Evolutionary conservation across 1,140 invertebrate genomes (phyloP), one percentile per base, ranked within the genome.

Genomic region (Drosophila chauvacae): DNA sequence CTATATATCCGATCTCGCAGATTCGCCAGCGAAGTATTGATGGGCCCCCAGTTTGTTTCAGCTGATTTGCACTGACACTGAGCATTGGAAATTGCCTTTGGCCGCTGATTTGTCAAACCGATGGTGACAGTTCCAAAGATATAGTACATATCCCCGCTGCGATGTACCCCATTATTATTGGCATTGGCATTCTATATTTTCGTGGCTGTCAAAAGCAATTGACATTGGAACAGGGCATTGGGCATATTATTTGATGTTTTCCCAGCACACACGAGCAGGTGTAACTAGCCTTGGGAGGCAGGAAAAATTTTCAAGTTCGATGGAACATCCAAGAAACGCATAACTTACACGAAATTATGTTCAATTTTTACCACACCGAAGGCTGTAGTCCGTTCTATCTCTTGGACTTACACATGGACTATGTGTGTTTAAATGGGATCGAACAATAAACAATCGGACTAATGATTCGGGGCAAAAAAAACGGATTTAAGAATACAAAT

Each of bases 251-350:
- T 77, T 77, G 62, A 77, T 62, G 63, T 62, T 41, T 30, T 26
- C 13, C 11, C 26, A 20, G 39, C 23, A 28, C 30, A 42, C 23
- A 57, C 68, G 58, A 66, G 74, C 80, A 88, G 85, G 77, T 88
- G 74, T 90, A 84, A 90, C 84, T 84, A 76, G 80, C 85, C 85
- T 81, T 90, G 72, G 61, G 48, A 41, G 71, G 51, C 59, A 56
- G 59, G 70, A 64, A 81, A 68, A 75, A 64, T 39, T 73, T 66
- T 81, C 81, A 90, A 85, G 81, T 70, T 84, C 76, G 66, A 60
- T 50, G 68, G 63, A 77, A 69, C 20, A 66, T 77, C 51, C 80
- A 88, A 86, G 64, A 20, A 80, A 41, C 59, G 45, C 61, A 80
- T 80, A 84, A 84, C 63, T 88, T 81, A 88, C 69, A 73, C 51